These are phyloP conservation scores for Noctua pronuba DNA, from an alignment of 2,888 invertebrate species.

Conservation along the genomic window DNA sequence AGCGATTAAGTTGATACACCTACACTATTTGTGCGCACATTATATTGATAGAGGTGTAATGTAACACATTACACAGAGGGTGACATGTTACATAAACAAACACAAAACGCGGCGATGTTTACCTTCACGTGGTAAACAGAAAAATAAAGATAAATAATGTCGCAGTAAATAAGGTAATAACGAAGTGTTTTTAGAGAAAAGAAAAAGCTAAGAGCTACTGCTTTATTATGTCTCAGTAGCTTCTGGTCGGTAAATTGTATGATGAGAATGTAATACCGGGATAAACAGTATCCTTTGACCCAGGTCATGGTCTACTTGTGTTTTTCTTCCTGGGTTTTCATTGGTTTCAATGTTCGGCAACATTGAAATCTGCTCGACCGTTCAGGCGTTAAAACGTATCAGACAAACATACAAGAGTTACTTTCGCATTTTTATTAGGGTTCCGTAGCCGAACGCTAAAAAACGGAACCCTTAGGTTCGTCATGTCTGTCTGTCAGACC, in stretches of 20 bases:
- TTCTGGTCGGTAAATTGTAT: not conserved
- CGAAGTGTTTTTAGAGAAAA: conserved; percentile 6
- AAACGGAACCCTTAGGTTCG: too few species aligned
- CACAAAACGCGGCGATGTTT: conserved; percentile 18
- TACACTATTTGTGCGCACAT: conserved; percentile 17
- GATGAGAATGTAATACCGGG: not conserved
- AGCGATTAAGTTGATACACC: conserved; percentile 33
- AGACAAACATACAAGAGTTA: not conserved
- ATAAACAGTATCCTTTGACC: not conserved
- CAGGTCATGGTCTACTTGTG: not conserved
- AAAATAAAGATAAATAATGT: conserved; percentile 37
- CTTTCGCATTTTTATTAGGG: too few species aligned
- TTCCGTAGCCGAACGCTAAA: too few species aligned
- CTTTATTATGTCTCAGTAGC: not conserved
- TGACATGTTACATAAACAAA: conserved; percentile 29
- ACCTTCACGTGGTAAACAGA: conserved; percentile 34
- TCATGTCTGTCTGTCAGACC: too few species aligned
- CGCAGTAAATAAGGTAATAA: conserved; percentile 17
- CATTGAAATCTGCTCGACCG: not conserved
- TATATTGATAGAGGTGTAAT: conserved; percentile 25
- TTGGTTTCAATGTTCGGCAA: too few species aligned
- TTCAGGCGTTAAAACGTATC: not conserved
- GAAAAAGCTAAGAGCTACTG: not conserved
- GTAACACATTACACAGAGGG: conserved; percentile 2
- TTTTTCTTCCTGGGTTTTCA: too few species aligned